Base-by-base conservation (phyloP, 1,140 invertebrate genomes). In the Tetraneura akinire region DNA sequence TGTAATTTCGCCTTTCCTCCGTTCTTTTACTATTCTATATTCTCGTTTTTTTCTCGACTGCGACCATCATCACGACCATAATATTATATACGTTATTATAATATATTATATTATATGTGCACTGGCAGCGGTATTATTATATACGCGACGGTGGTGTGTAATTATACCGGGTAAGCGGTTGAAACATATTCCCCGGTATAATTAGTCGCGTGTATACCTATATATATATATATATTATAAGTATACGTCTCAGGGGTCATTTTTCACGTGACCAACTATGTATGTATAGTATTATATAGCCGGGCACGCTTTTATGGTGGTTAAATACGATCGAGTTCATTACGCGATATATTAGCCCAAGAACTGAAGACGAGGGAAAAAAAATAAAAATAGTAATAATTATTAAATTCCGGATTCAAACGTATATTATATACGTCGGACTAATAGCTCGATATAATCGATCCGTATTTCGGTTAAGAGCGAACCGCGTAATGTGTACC, bases 1-100 rank as follows among this genome's bases (percentile, higher is more conserved):
- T n/a, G n/a, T 74, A 78, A 78, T 78, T 60, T 78, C 37, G 74
- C 55, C 62, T 78, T 78, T 60, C 55, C 37, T 49, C 18, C 13
- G n/a, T 53, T n/a, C 60, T 62, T 21, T 21, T 8, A 37, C 32
- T 8, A 3, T 8, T 8, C 32, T 37, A 3, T 8, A 3, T 8
- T 37, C 32, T 1, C n/a, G 45, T 29, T 51, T 21, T 4, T 55
- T 23, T 73, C 23, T 13, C 21, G 6, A 51, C n/a, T n/a, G n/a
- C 21, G 2, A 21, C 23, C 9, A 37, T 37, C 32, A 37, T 37
- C 32, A 51, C 47, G 8, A n/a, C n/a, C n/a, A n/a, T n/a, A n/a
- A n/a, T n/a, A n/a, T n/a, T n/a, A n/a, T n/a, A n/a, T n/a, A n/a
- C n/a, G n/a, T n/a, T n/a, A n/a, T n/a, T n/a, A n/a, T n/a, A n/a